Base-by-base conservation (phyloP, 64 coral and sea anemone genomes). In the Actinia tenebrosa region DNA sequence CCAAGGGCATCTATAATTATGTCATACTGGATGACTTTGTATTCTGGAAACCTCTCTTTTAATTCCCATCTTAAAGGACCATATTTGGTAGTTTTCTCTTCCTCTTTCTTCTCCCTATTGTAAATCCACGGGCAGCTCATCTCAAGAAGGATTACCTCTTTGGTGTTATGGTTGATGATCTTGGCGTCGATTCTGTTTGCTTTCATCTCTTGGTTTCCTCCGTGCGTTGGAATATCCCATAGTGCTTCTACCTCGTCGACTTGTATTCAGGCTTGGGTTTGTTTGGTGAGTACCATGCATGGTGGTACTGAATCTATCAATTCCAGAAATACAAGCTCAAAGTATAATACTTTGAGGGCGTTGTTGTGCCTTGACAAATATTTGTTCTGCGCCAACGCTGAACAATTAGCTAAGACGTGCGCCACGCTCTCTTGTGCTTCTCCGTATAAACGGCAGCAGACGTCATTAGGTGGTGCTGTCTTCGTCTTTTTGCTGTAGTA, bases 331-430 rank as follows among this genome's bases (percentile, higher is more conserved):
- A 86, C 44, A 52, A 86, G 84, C 83, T 91, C 89, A 91, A 77
- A 86, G 53, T 85, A 91, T 75, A 86, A 71, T 27, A 86, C 69
- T 58, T 91, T 91, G 37, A 91, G 71, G 20, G 54, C 82, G 45
- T 78, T 78, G 83, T 91, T 86, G 58, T 91, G 83, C 53, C 83
- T 53, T 60, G 79, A 85, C 61, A 91, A 64, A 64, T 91, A 87
- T 84, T 91, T 91, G 27, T 87, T 91, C 90, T 91, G 85, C 30
- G 90, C 84, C 62, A 86, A 64, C 62, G 37, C 71, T 79, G 83
- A 75, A 86, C 89, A 55, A 37, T 37, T 37, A 37, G 30, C 30
- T 37, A 37, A 37, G 30, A 37, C 30, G 30, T 37, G 30, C 30
- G 30, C 30, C 30, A 37, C 30, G 30, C 30, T 37, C 30, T 37